A percentile compares a stretch with the other conserved stretches of the same genome.
Conservation (phyloP, 2,113 vertebrate species). For the Perca flavescens region DNA sequence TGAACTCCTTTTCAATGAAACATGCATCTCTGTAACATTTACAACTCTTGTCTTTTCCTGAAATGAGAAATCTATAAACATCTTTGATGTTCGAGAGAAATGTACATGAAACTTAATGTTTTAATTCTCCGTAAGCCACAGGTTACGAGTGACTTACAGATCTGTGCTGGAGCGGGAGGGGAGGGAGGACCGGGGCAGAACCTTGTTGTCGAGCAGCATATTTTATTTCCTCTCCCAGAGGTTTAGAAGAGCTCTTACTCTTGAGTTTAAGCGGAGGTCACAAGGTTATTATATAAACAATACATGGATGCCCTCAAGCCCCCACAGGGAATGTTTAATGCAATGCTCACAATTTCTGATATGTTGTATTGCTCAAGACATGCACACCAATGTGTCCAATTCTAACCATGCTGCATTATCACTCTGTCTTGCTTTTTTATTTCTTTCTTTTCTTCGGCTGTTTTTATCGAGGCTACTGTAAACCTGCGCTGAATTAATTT, state of each 20-base stretch:
- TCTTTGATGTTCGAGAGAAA: slow-evolving; percentile 67
- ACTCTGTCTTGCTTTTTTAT: not conserved
- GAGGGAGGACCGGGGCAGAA: not conserved
- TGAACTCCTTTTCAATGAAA: slow-evolving; percentile 72
- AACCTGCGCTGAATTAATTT: slow-evolving; percentile 77
- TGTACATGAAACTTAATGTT: slow-evolving; percentile 73
- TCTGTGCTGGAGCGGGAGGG: not conserved
- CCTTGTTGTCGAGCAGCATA: slow-evolving; percentile 58
- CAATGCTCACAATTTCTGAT: slow-evolving; percentile 64
- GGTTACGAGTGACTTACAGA: slow-evolving; percentile 74
- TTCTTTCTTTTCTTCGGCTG: not conserved
- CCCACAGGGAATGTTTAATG: slow-evolving; percentile 73
- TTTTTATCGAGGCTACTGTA: slow-evolving; percentile 52
- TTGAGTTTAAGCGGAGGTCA: slow-evolving; percentile 74
- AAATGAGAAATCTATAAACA: slow-evolving; percentile 79
- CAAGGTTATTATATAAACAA: slow-evolving; percentile 77
- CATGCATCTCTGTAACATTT: slow-evolving; percentile 77
- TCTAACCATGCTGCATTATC: slow-evolving; percentile 52
- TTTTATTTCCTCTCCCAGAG: slow-evolving; percentile 69
- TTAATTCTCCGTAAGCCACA: slow-evolving; percentile 74
- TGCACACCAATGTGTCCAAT: slow-evolving; percentile 54
- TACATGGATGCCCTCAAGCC: slow-evolving; percentile 58
- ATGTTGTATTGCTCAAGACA: slow-evolving; percentile 50
- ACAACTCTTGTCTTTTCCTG: slow-evolving; percentile 76
- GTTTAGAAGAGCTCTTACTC: slow-evolving; percentile 65